Percentiles rank a stretch among this genome's conserved stretches.
Conservation (phyloP, 2,888 invertebrate genomes). For the Macrosiphum euphorbiae region DNA sequence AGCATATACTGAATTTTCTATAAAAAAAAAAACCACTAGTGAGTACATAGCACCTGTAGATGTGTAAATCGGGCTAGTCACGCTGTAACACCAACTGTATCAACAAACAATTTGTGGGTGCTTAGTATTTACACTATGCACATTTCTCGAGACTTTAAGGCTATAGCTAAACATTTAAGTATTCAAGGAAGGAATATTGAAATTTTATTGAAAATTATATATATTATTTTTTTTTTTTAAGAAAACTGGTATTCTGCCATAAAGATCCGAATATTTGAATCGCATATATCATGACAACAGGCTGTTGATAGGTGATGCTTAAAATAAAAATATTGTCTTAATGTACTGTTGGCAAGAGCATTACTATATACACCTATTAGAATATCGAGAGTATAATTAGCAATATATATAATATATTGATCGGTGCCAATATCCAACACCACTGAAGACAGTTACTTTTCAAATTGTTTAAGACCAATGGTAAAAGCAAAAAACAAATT, state of each 20-base stretch:
- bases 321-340: constrained; percentile 49
- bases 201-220: neutral
- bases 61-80: constrained; percentile 47
- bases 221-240: neutral
- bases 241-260: constrained; percentile 48
- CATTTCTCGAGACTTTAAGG: constrained; percentile 51
- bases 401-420: constrained; percentile 50
- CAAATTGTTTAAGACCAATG: constrained; percentile 18
- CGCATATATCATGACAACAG: constrained; percentile 32
- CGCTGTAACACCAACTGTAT: constrained; percentile 50
- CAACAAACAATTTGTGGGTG: constrained; percentile 38
- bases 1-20: constrained; percentile 22
- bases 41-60: constrained; percentile 29
- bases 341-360: constrained; percentile 51
- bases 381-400: constrained; percentile 57
- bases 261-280: neutral
- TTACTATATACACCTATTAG: constrained; percentile 45
- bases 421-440: constrained; percentile 46
- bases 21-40: constrained; percentile 22
- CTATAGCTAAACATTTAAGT: neutral
- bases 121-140: constrained; percentile 42
- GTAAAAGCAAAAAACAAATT: constrained; percentile 11
- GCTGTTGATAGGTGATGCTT: constrained; percentile 47
- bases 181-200: neutral
- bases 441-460: neutral